Conservation (phyloP, 2,113 vertebrate genomes). For the Rousettus leschenaultii region DNA sequence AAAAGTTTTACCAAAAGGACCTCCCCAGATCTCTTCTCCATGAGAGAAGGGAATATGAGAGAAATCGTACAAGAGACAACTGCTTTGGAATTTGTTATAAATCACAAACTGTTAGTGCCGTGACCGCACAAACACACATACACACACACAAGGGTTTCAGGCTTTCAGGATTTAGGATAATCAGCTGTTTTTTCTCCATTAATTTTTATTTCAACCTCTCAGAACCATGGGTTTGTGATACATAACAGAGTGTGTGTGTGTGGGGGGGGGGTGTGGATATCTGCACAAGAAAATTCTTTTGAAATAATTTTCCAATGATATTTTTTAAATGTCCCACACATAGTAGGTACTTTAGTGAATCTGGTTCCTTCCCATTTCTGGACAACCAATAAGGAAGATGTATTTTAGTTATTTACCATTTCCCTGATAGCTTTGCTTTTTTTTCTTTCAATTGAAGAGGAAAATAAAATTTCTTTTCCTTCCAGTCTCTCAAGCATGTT, state of each 20-base stretch:
- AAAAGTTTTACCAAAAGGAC: not conserved
- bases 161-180: not conserved
- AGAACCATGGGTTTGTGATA: not conserved
- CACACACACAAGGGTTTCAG: not conserved
- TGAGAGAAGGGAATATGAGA: not conserved
- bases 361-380: not conserved
- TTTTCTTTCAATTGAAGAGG: not conserved
- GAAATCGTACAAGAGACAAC: fast-evolving
- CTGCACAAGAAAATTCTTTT: not conserved
- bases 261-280: not conserved
- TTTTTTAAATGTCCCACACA: not conserved
- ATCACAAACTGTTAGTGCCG: fast-evolving
- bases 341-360: not conserved
- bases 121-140: no score
- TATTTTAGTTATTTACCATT: not conserved
- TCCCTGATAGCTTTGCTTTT: not conserved
- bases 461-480: not conserved
- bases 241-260: not conserved
- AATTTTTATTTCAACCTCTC: not conserved
- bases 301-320: not conserved
- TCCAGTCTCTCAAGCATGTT: not conserved
- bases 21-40: not conserved
- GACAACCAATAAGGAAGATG: not conserved
- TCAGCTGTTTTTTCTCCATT: not conserved
- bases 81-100: not conserved